Percentiles rank a stretch among this genome's conserved stretches.
Evolutionary conservation across 1,140 invertebrate genomes (phyloP).

Genomic region (Trachymyrmex septentrionalis): DNA sequence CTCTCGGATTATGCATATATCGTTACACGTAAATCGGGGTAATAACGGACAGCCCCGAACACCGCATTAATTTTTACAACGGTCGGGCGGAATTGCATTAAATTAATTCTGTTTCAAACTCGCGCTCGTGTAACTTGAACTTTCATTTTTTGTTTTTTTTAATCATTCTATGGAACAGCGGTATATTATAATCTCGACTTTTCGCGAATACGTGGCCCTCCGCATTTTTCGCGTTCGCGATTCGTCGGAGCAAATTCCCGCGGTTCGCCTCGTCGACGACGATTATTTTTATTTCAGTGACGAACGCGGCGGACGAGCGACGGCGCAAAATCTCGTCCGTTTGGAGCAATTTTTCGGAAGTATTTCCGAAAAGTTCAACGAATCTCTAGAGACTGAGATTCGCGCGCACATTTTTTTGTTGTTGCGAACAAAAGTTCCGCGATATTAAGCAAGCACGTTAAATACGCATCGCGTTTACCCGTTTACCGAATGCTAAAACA

Average conservation of each 20-base stretch:
- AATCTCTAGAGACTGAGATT: no score
- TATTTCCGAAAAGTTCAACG: not conserved
- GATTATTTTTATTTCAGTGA: conserved; percentile 36
- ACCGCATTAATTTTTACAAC: conserved; percentile 60
- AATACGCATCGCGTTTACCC: conserved; percentile 23
- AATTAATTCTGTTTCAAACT: conserved; percentile 56
- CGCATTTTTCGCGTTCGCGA: conserved; percentile 21
- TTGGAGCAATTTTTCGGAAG: not conserved
- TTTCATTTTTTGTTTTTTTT: conserved; percentile 30
- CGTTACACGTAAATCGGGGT: conserved; percentile 59
- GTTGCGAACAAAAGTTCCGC: not conserved
- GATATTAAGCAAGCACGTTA: conserved; percentile 23
- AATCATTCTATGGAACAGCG: conserved; percentile 20
- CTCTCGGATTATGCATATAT: conserved; percentile 60
- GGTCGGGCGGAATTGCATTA: conserved; percentile 45
- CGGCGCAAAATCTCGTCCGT: not conserved
- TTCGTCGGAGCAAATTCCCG: not conserved
- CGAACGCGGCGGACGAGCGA: not conserved
- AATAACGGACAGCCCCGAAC: conserved; percentile 41
- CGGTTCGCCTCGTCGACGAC: conserved; percentile 28
- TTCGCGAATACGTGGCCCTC: not conserved
- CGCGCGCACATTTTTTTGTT: not conserved
- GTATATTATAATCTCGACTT: conserved; percentile 19
- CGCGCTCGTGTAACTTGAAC: conserved; percentile 36
- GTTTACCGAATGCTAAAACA: conserved; percentile 56